Percentiles rank a stretch among this genome's conserved stretches.
These are phyloP conservation scores for Smithornis capensis DNA, from an alignment of 2,113 vertebrate genomes.

Conservation along the genomic window DNA sequence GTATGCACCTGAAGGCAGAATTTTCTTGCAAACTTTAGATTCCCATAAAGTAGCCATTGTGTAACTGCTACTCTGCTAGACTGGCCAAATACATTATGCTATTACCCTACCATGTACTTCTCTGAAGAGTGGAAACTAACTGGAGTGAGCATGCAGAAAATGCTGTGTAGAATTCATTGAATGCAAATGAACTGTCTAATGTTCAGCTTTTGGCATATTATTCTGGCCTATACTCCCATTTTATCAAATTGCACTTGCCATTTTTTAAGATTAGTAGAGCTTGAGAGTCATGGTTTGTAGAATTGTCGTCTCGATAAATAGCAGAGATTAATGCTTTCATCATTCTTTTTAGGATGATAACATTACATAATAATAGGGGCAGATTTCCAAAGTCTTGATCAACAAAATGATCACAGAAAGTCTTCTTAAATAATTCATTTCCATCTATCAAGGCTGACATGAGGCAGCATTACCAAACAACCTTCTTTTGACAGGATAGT, in stretches of 20 bases:
- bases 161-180: background rate
- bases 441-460: slow-evolving; percentile 9
- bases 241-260: slow-evolving; percentile 14
- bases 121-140: background rate
- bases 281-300: background rate
- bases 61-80: background rate
- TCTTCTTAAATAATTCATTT: background rate
- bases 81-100: background rate
- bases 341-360: slow-evolving; percentile 33
- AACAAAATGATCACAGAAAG: background rate
- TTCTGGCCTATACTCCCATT: background rate
- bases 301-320: slow-evolving; percentile 31
- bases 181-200: slow-evolving; percentile 11
- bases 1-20: background rate
- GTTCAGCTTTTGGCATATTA: slow-evolving; percentile 7
- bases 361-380: slow-evolving; percentile 40
- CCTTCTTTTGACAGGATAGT: slow-evolving; percentile 18
- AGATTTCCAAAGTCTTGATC: slow-evolving; percentile 56
- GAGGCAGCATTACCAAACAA: slow-evolving; percentile 6
- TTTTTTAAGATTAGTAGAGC: slow-evolving; percentile 36
- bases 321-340: slow-evolving; percentile 4
- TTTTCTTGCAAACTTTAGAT: background rate
- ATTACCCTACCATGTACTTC: background rate
- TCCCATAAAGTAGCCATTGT: background rate
- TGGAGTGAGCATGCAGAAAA: background rate